Conservation (phyloP, 2,888 invertebrate genomes). For the Steinernema scapterisci region DNA sequence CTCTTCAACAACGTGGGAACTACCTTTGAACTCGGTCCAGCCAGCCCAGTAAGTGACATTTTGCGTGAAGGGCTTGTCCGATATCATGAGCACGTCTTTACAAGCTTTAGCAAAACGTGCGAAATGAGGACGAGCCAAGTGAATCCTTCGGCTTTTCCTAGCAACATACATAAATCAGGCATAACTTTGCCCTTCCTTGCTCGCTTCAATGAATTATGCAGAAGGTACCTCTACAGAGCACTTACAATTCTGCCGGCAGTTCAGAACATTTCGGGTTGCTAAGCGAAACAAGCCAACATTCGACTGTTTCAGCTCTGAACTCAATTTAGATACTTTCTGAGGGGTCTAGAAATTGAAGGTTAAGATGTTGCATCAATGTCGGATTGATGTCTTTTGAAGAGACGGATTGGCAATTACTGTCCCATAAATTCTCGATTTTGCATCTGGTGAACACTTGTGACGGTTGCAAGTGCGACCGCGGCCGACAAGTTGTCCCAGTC, state of each 20-base stretch:
- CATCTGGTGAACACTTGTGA: constrained; percentile 32
- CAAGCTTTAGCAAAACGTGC: no score
- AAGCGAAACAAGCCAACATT: no score
- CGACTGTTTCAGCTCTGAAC: no score
- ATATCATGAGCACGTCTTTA: neutral
- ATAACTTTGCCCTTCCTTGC: neutral
- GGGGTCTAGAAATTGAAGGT: neutral
- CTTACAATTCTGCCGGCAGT: no score
- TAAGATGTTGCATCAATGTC: constrained; percentile 18
- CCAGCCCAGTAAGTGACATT: constrained; percentile 17
- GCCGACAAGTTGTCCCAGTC: neutral
- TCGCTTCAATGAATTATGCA: no score
- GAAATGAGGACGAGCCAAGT: no score
- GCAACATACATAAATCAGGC: neutral
- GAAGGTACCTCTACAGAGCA: no score
- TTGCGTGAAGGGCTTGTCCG: neutral
- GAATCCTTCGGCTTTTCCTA: neutral
- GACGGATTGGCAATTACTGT: constrained; percentile 24
- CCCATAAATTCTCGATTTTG: constrained; percentile 31
- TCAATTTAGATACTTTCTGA: no score
- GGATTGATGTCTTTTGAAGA: constrained; percentile 25
- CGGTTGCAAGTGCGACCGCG: constrained; percentile 1
- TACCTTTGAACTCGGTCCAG: constrained; percentile 25
- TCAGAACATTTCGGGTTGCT: no score
- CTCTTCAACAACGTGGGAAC: neutral